These are phyloP conservation scores for Bugula neritina DNA, from an alignment of 2,888 invertebrate species.

Conservation along the genomic window DNA sequence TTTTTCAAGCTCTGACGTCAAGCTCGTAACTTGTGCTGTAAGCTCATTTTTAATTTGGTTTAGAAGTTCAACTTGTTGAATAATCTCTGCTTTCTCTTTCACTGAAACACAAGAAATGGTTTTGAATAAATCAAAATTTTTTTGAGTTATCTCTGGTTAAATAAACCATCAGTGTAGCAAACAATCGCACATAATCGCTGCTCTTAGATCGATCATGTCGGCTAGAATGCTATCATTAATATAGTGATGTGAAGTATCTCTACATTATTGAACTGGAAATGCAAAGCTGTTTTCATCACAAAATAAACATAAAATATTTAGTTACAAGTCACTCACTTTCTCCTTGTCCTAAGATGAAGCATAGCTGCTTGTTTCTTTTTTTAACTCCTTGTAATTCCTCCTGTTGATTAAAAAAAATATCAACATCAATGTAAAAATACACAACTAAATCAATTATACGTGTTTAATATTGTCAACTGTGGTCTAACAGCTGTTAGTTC, in stretches of 20 bases:
- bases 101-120: slow-evolving; percentile 55
- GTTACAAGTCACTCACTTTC: slow-evolving; percentile 60
- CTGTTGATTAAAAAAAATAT: slow-evolving; percentile 39
- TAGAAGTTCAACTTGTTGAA: slow-evolving; percentile 68
- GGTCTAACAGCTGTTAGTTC: no score
- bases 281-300: background rate
- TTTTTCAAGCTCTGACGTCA: slow-evolving; percentile 69
- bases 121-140: background rate
- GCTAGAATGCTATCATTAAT: slow-evolving; percentile 5
- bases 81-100: slow-evolving; percentile 72
- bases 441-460: no score
- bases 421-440: no score
- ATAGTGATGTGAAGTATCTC: background rate
- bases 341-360: slow-evolving; percentile 65
- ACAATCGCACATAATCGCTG: slow-evolving; percentile 20
- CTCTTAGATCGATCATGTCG: slow-evolving; percentile 10
- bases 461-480: no score
- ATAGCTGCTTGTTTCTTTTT: slow-evolving; percentile 66
- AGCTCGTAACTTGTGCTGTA: slow-evolving; percentile 61
- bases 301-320: background rate
- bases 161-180: slow-evolving; percentile 7
- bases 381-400: slow-evolving; percentile 65
- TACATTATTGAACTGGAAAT: background rate
- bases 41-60: slow-evolving; percentile 67
- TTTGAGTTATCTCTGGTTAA: background rate